phyloP scores from a whole-genome alignment of 2,888 invertebrate species.

The Orthosia incerta region DNA sequence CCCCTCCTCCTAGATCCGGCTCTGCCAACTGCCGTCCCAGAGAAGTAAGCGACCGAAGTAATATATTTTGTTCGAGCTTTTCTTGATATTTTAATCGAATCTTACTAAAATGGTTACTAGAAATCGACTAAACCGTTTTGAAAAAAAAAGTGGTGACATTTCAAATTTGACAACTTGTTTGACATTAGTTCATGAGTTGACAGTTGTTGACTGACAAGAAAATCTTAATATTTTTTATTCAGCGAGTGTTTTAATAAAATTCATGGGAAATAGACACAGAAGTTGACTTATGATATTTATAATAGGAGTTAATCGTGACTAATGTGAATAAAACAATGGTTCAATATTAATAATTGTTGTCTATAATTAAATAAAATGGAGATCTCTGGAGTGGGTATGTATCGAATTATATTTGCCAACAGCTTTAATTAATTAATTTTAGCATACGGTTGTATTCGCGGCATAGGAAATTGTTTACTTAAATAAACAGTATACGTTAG shows the following conservation, averaged over 20 bases:
- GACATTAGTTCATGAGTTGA: constrained; percentile 8
- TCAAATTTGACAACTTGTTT: constrained; percentile 37
- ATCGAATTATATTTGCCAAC: constrained; percentile 55
- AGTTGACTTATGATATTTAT: constrained; percentile 28
- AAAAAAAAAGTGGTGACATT: constrained; percentile 39
- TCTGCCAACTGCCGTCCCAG: too few species aligned
- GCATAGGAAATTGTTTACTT: constrained; percentile 30
- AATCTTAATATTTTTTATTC: constrained; percentile 58
- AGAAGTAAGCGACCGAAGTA: too few species aligned
- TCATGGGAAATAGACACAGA: constrained; percentile 35
- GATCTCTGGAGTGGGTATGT: constrained; percentile 84
- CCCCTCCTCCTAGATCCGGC: too few species aligned
- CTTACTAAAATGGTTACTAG: neutral
- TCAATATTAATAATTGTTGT: constrained; percentile 38
- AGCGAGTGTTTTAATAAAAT: constrained; percentile 42
- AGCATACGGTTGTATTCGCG: constrained; percentile 25
- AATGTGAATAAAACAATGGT: constrained; percentile 48
- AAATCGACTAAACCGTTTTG: constrained; percentile 33
- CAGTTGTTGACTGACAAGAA: constrained; percentile 42
- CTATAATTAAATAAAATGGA: constrained; percentile 78
- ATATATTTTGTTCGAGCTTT: too few species aligned
- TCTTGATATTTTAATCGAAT: too few species aligned
- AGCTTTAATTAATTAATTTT: constrained; percentile 55
- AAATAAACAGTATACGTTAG: constrained; percentile 25
- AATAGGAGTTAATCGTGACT: constrained; percentile 31